Conservation (phyloP, 2,113 vertebrate species). For the Sigmodon hispidus region DNA sequence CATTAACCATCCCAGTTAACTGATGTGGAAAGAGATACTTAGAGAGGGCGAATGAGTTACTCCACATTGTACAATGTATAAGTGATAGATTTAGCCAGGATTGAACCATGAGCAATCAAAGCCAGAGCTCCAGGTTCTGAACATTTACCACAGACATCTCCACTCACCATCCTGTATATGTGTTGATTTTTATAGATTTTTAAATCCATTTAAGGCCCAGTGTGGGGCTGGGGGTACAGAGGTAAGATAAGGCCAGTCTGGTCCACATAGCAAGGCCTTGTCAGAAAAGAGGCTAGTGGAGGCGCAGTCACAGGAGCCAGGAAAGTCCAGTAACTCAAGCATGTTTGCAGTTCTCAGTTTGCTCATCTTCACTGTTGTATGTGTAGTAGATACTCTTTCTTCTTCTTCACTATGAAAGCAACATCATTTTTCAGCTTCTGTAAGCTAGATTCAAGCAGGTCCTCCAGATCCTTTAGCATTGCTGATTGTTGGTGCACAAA, state of each 20-base stretch:
- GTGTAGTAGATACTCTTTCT: conserved; percentile 84
- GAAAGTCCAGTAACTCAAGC: not conserved
- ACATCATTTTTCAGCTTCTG: conserved; percentile 91
- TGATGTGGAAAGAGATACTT: not conserved
- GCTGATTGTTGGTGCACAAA: conserved; percentile 88
- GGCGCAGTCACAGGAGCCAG: not conserved
- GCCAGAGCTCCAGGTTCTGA: not conserved
- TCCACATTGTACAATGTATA: no score
- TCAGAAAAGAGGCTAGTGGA: not conserved
- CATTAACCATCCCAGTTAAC: not conserved
- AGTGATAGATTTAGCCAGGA: not conserved
- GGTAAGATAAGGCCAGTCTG: not conserved
- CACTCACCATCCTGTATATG: not conserved
- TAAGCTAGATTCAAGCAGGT: conserved; percentile 89
- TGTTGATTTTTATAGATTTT: not conserved
- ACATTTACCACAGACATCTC: not conserved
- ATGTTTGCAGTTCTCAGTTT: not conserved
- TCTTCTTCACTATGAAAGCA: conserved; percentile 89
- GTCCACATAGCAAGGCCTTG: not conserved
- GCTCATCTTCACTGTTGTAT: not conserved
- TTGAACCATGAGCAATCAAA: not conserved
- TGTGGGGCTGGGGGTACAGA: not conserved
- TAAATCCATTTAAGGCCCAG: not conserved
- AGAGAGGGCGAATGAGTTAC: not conserved
- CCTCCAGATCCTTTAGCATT: conserved; percentile 89